Evolutionary conservation across 2,888 invertebrate genomes (phyloP), one percentile per base, ranked within the genome.

Genomic region (Entomobrya proxima): DNA sequence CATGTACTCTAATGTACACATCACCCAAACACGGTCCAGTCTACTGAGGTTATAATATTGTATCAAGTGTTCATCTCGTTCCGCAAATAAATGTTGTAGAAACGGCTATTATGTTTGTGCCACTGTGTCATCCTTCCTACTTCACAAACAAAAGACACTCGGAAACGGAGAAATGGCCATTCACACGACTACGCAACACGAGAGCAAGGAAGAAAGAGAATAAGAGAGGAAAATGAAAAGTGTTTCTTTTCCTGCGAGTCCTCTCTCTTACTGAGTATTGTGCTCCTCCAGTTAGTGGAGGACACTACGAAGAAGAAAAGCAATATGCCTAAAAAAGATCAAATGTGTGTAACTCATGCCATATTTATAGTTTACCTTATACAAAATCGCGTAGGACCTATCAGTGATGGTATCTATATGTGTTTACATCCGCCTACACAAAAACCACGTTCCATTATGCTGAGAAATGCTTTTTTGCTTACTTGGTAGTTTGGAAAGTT

Each of bases 131-230:
- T 67, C 67, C 37, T 40, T 37, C 37, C 67, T 67, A 67, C 52
- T 75, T 75, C 32, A 75, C 55, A 52, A 75, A 75, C 52, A 75
- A 75, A 75, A 35, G 75, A 24, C 18, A 18, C 75, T 75, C 75
- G 75, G 75, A 75, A 75, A 52, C n/a, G 32, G 11, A 32, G 52
- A 67, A 67, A 67, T 52, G 35, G 35, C 75, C 21, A 35, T 50
- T 75, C 35, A 52, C 52, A 75, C 13, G 15, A 52, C 75, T 30
- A 15, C 4, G 13, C 11, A 27, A 64, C 13, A 35, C 18, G 21
- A 30, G 13, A 7, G 5, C 13, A 27, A 24, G 15, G n/a, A 64
- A 7, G n/a, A 50, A 64, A 74, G n/a, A 50, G 18, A 35, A 35
- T n/a, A 40, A 24, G 64, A 37, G 64, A 37, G 37, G n/a, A 67